Evolutionary conservation across 1,140 invertebrate species (phyloP).

Genomic region (Copidosoma floridanum): DNA sequence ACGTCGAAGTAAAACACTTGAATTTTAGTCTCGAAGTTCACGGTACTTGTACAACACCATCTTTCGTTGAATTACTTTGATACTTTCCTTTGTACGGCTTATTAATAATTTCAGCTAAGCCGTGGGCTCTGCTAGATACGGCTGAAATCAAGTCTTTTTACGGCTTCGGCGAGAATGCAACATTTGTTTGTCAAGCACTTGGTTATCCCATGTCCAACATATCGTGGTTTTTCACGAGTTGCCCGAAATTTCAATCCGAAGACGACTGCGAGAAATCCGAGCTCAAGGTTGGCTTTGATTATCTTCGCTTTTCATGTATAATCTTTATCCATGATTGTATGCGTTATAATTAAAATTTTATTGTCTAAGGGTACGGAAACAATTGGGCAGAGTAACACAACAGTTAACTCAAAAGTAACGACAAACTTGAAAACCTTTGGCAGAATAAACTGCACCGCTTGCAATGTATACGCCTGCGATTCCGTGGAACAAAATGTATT

Average conservation of each 20-base stretch:
- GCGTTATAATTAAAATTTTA: too few relatives aligned
- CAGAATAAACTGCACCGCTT: constrained; percentile 36
- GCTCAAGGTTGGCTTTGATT: not conserved
- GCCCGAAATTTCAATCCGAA: not conserved
- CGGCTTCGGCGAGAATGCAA: constrained; percentile 41
- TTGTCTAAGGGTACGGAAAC: not conserved
- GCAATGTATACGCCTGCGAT: constrained; percentile 39
- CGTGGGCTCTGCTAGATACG: not conserved
- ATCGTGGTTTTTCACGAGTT: constrained; percentile 44
- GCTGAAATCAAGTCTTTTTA: too few relatives aligned
- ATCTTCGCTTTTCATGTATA: not conserved
- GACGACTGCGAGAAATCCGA: constrained; percentile 3
- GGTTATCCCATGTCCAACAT: constrained; percentile 56
- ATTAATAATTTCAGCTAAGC: constrained; percentile 11
- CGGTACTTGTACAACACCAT: constrained; percentile 24
- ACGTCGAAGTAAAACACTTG: constrained; percentile 24
- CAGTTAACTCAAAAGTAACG: too few relatives aligned
- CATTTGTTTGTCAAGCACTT: constrained; percentile 50
- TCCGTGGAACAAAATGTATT: constrained; percentile 30
- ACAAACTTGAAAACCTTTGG: constrained; percentile 34
- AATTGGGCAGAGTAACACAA: not conserved
- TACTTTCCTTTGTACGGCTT: too few relatives aligned
- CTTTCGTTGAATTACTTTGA: not conserved
- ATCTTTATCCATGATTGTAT: too few relatives aligned
- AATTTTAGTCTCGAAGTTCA: constrained; percentile 39